Base-by-base conservation (phyloP, 2,888 invertebrate species). In the Tachina fera region DNA sequence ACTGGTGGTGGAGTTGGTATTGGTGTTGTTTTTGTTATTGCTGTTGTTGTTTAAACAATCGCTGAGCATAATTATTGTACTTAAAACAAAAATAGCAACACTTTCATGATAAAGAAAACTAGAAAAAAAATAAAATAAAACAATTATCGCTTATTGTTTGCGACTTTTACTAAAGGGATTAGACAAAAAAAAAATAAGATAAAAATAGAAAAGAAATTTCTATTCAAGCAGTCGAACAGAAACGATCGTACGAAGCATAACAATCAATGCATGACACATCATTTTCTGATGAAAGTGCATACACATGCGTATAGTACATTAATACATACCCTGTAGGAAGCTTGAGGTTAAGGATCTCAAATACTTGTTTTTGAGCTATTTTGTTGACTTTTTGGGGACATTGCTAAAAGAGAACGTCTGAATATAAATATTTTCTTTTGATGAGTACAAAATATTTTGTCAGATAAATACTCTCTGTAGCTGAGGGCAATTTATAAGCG, bases 51-150 rank as follows among this genome's bases (percentile, higher is more conserved):
- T 85, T 75, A 63, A 78, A 78, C 81, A 85, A 63, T 77, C 85
- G 70, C 51, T 76, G 79, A 83, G 58, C 67, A 85, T 83, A 79
- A 83, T 83, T 68, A 86, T 83, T 51, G 51, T 63, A 78, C 67
- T 49, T 53, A 39, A 67, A 43, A 47, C 16, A 11, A 60, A 11
- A 58, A 19, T 16, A 70, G 43, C 65, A 80, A 84, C 76, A 77
- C 80, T 84, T 81, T 84, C 76, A 60, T 81, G 53, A 58, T 60
- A 70, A 71, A 78, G 53, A 63, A 72, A 58, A 22, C 60, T 41
- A 31, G 10, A 61, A 63, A 56, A 49, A 43, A 41, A 63, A 56
- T 43, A 43, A 41, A 70, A 63, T 60, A 83, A 77, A 53, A 60
- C 77, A 60, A 71, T 76, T 76, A 67, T 76, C 58, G 39, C 53